phyloP scores from a whole-genome alignment of 1,140 invertebrate species.

The Euwallacea fornicatus region DNA sequence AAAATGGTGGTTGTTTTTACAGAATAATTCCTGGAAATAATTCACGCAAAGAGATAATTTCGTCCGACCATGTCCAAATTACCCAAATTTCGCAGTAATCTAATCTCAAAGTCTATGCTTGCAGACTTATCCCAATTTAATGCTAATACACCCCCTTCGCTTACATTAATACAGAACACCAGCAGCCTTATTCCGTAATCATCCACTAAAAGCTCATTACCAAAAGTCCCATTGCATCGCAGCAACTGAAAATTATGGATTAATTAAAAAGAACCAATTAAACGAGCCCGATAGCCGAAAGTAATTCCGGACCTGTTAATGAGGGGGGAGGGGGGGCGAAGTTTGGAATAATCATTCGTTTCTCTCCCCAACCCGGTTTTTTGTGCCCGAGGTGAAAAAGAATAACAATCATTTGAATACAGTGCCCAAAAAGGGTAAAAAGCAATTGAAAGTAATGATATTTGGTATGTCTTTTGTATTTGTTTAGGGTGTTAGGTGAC shows the following conservation, averaged over 20 bases:
- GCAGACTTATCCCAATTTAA: too few species aligned
- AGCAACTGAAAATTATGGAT: slow-evolving; percentile 26
- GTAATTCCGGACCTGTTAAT: slow-evolving; percentile 29
- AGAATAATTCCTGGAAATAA: too few species aligned
- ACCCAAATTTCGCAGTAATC: too few species aligned
- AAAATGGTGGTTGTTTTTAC: too few species aligned
- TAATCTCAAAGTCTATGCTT: too few species aligned
- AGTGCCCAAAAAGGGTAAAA: neutral
- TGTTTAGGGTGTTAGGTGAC: slow-evolving; percentile 5
- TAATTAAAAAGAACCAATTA: slow-evolving; percentile 39
- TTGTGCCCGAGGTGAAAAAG: slow-evolving; percentile 7
- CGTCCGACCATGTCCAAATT: too few species aligned
- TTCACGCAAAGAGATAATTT: too few species aligned
- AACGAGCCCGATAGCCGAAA: slow-evolving; percentile 26
- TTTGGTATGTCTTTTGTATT: slow-evolving; percentile 12
- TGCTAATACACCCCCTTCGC: too few species aligned
- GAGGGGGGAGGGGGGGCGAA: neutral
- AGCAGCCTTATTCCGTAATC: too few species aligned
- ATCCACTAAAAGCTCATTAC: neutral
- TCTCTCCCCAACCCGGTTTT: slow-evolving; percentile 9
- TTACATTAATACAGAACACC: too few species aligned
- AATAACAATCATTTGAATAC: slow-evolving; percentile 23
- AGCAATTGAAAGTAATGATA: slow-evolving; percentile 10
- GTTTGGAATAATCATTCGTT: slow-evolving; percentile 31
- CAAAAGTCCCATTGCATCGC: neutral